Conservation (phyloP, 2,797 vertebrate genomes). For the Acanthopagrus latus region DNA sequence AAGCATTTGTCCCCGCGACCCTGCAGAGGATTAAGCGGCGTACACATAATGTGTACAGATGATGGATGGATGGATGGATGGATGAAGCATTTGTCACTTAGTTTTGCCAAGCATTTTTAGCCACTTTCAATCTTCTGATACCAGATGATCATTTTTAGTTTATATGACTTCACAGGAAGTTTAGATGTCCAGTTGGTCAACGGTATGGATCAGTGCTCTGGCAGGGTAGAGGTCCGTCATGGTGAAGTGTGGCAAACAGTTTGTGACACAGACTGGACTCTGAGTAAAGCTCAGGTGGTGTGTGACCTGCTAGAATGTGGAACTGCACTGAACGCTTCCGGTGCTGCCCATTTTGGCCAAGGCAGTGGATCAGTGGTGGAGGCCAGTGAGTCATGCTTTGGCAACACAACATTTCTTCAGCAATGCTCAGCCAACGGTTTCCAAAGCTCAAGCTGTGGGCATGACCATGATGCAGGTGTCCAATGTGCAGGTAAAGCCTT, state of each 20-base stretch:
- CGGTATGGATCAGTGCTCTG: conserved; percentile 62
- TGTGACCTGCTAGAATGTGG: conserved; percentile 74
- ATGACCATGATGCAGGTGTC: too few relatives aligned
- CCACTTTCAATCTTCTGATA: too few relatives aligned
- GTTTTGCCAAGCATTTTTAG: too few relatives aligned
- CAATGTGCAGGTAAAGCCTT: too few relatives aligned
- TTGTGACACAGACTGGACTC: conserved; percentile 75
- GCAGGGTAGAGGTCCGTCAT: conserved; percentile 77
- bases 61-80: too few relatives aligned
- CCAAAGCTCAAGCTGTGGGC: too few relatives aligned
- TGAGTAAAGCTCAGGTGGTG: conserved; percentile 59
- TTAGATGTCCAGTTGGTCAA: conserved; percentile 61
- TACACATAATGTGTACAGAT: too few relatives aligned
- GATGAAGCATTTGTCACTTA: too few relatives aligned
- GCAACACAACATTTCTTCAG: conserved; percentile 25
- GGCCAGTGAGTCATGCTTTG: conserved; percentile 61
- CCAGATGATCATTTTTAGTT: not conserved
- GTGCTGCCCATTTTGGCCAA: conserved; percentile 42
- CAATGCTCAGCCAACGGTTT: too few relatives aligned
- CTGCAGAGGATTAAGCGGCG: too few relatives aligned
- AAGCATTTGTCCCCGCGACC: too few relatives aligned
- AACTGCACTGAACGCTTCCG: not conserved
- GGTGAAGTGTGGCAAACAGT: conserved; percentile 68
- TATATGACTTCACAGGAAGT: conserved; percentile 56
- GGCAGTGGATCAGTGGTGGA: conserved; percentile 69